Evolutionary conservation across 37 sponge, comb jelly and placozoan genomes (phyloP), one percentile per base, ranked within the genome.

Genomic region (Dysidea cf. avara): DNA sequence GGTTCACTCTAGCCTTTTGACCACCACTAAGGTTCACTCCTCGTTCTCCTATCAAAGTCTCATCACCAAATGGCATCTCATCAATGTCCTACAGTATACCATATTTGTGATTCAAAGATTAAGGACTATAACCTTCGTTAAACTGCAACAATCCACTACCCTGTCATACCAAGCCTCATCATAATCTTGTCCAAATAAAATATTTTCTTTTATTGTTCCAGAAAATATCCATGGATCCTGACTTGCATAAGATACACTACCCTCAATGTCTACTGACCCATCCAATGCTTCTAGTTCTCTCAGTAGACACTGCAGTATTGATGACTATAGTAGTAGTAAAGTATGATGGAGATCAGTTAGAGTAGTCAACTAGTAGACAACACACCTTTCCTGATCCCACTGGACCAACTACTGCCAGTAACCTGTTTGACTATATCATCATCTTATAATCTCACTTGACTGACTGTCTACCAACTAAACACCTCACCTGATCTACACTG

Each of bases 201-300:
- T 80, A 53, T 89, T 89, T 14, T 89, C 86, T 40, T 77, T 69
- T 39, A 89, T 29, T 32, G 90, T 89, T 16, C 81, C 86, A 49
- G 81, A 79, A 64, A 84, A 89, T 24, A 89, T 76, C 90, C 90
- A 89, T 28, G 87, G 71, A 46, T 79, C 61, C 49, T 89, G 90
- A 16, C 81, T 73, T 22, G 90, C 71, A 71, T 88, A 88, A 33
- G 76, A 68, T 9, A 88, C 25, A 11, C 20, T 37, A 2, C 89
- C 89, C 30, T 48, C 63, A 53, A 83, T 70, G n/a, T 54, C 69
- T 39, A 81, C 71, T 0, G 39, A 28, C 3, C 87, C 87, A 2
- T 62, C 53, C 52, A 80, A 17, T 63, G 82, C 64, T 25, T 65
- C 9, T 37, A 87, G 72, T 56, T 87, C 87, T 43, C 61, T 36